Conservation (phyloP, 2,797 vertebrate species). For the Thaleichthys pacificus region DNA sequence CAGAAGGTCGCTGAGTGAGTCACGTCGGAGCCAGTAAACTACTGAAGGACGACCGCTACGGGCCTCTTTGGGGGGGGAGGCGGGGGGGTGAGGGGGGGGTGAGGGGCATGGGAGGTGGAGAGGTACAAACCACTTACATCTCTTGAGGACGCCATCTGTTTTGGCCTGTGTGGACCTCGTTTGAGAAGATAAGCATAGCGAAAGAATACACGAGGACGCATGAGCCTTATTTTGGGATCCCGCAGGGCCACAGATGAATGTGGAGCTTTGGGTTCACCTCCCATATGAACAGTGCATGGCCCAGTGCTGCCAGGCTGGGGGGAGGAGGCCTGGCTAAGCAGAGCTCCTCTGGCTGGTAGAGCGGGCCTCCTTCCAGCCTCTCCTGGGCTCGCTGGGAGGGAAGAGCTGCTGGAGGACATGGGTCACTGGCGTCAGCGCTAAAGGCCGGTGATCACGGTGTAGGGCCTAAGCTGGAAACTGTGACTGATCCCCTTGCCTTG, state of each 20-base stretch:
- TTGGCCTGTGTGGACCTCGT: not conserved
- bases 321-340: not conserved
- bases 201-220: not conserved
- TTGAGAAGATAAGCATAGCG: not conserved
- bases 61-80: constrained; percentile 3
- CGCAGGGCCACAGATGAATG: not conserved
- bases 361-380: not conserved
- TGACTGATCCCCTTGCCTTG: not conserved
- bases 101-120: not conserved
- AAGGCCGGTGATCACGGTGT: not conserved
- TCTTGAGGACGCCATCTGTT: not conserved
- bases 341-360: not conserved
- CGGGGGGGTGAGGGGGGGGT: not conserved
- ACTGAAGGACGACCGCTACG: constrained; percentile 1
- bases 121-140: not conserved
- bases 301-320: not conserved
- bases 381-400: not conserved
- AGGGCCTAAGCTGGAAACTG: not conserved
- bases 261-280: not conserved
- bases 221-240: not conserved
- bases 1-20: constrained; percentile 7
- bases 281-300: not conserved
- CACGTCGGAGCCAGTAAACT: not conserved
- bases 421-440: not conserved
- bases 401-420: not conserved